Percentiles rank a stretch among this genome's conserved stretches.
phyloP scores from a whole-genome alignment of 2,888 invertebrate genomes.

The Andricus curvator region DNA sequence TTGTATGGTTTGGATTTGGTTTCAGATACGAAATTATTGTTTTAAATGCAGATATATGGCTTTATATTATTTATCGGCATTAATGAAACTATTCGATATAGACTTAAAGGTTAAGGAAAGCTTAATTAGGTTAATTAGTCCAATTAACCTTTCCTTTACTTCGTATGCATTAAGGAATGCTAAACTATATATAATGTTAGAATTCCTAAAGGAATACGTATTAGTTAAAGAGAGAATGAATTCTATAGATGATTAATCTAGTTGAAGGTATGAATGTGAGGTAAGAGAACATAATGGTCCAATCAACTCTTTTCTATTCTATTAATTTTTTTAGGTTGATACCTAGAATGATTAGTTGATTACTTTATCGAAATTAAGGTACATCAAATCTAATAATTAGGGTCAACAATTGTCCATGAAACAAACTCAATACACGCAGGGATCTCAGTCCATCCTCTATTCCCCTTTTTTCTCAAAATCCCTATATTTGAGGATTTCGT shows the following conservation, averaged over 20 bases:
- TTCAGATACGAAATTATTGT: not conserved
- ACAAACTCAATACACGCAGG: too few relatives aligned
- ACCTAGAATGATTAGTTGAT: not conserved
- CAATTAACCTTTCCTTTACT: constrained; percentile 13
- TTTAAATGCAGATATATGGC: not conserved
- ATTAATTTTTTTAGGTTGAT: not conserved
- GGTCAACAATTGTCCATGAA: too few relatives aligned
- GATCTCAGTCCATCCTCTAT: too few relatives aligned
- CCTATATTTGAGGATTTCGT: too few relatives aligned
- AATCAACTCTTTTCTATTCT: not conserved
- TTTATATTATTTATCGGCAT: not conserved
- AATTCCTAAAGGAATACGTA: constrained; percentile 26
- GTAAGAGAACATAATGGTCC: not conserved
- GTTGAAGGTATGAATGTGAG: not conserved
- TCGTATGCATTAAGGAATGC: not conserved
- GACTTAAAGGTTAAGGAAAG: not conserved
- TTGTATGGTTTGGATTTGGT: too few relatives aligned
- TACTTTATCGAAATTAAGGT: not conserved
- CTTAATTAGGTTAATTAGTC: constrained; percentile 17
- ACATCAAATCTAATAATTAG: too few relatives aligned
- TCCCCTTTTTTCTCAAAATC: too few relatives aligned
- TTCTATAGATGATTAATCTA: not conserved
- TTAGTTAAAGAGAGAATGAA: not conserved
- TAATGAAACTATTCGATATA: not conserved
- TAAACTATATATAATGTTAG: not conserved